Evolutionary conservation across 2,888 invertebrate species (phyloP), one percentile per base, ranked within the genome.

Genomic region (Dynastes tityus): DNA sequence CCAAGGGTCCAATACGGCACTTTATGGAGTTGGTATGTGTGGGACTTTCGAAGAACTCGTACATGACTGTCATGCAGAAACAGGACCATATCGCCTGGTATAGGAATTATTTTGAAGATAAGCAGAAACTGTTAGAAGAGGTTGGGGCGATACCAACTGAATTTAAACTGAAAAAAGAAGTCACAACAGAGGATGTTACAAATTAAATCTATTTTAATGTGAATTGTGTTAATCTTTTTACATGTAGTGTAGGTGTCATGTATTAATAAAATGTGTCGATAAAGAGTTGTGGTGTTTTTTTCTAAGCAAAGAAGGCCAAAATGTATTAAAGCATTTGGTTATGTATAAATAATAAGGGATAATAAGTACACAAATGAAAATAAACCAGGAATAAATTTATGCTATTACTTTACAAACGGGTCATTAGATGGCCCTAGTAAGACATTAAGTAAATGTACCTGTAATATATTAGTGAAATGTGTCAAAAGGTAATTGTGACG

Each of bases 21-120:
- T 99, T 98, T 87, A 99, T 99, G 99, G 98, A 99, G 86, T 90
- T 99, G 5, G 98, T 99, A 0, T 95, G 96, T 83, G 93, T 95
- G 0, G 99, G 98, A 4, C 91, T 99, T 0, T 97, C 98, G 0
- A 98, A 98, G 88, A 99, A 99, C 90, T 94, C 97, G 0, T 97
- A 96, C 88, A 91, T 98, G 84, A 95, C 95, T 0, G 96, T 95
- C 0, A 88, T 94, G 81, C 96, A 98, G 84, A 99, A 99, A 87
- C 92, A 91, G 81, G 96, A 95, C 11, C 97, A 98, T 85, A 95
- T 99, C 64, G 88, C 93, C 80, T 99, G 98, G 98, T 99, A 95
- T 87, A 94, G 92, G 81, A 92, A 97, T 76, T 99, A 97, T 87
- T 98, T 99, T 87, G 92, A 92, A 80, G 92, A 93, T 0, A 98